These are phyloP conservation scores for Suillia variegata DNA, from an alignment of 2,888 invertebrate genomes.

Conservation along the genomic window DNA sequence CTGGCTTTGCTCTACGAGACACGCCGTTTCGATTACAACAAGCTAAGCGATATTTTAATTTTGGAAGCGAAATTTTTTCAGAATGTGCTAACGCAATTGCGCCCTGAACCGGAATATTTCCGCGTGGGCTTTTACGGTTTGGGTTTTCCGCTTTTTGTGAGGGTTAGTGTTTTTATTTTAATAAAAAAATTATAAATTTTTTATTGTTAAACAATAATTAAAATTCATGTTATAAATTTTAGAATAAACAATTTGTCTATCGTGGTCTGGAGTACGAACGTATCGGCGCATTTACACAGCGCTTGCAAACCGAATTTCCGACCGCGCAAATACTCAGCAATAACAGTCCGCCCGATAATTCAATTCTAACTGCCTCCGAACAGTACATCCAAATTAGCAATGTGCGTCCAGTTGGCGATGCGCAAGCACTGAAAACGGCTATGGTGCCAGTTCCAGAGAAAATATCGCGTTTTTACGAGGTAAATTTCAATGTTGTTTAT, in stretches of 20 bases:
- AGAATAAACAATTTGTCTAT: conserved; percentile 96
- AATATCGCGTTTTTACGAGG: conserved; percentile 86
- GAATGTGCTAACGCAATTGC: conserved; percentile 83
- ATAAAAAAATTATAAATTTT: not conserved
- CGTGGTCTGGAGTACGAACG: conserved; percentile 94
- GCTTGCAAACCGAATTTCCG: conserved; percentile 92
- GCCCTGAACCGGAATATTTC: conserved; percentile 94
- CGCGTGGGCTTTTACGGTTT: conserved; percentile 94
- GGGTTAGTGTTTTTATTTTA: conserved; percentile 71
- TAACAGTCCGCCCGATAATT: conserved; percentile 88
- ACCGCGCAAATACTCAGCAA: conserved; percentile 91
- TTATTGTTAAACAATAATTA: not conserved
- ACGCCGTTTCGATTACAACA: conserved; percentile 84
- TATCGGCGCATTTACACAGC: conserved; percentile 90
- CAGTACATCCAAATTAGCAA: conserved; percentile 95
- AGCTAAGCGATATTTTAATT: conserved; percentile 81
- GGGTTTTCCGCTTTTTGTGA: conserved; percentile 90
- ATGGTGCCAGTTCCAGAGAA: conserved; percentile 80
- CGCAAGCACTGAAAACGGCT: conserved; percentile 66
- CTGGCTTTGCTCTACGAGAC: conserved; percentile 86
- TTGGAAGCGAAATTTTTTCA: conserved; percentile 90
- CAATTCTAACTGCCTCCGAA: conserved; percentile 81
- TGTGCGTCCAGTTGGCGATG: conserved; percentile 85
- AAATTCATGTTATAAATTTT: conserved; percentile 19
- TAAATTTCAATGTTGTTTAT: conserved; percentile 46